Evolutionary conservation across 2,797 vertebrate species (phyloP), one percentile per base, ranked within the genome.

Genomic region (Vespertilio murinus): DNA sequence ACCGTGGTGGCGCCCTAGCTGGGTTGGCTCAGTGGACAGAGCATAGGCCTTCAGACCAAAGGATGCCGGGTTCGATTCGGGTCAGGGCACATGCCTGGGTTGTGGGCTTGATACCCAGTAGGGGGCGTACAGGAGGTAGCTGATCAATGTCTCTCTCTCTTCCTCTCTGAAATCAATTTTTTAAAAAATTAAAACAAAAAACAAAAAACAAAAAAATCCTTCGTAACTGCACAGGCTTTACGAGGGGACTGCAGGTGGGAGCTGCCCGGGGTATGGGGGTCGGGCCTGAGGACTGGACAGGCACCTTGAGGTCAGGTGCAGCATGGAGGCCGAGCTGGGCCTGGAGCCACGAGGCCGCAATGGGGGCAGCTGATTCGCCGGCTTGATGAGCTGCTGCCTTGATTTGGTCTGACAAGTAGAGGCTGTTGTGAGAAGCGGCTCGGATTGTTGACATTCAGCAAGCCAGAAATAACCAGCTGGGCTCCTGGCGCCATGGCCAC

Each of bases 401-500:
- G 94, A 96, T 96, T 81, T 52, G 71, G 61, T 90, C 71, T 94
- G 96, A 96, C 93, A 94, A 92, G 95, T 30, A 23, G 82, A 86
- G 88, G 88, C 73, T 86, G 56, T 91, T 59, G 40, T 67, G 86
- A 93, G 91, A 87, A 80, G 80, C 28, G 56, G 93, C 89, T 93
- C 86, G 86, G 67, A 94, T 83, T 88, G 75, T 54, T 94, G 96
- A 95, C 96, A 85, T 96, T 96, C 90, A 90, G 95, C 71, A 91
- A 93, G 71, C 95, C 67, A 88, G 86, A 96, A 96, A 95, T 94
- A 95, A 80, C 90, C 92, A 89, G 79, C 82, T 42, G 80, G 80
- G 79, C 88, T 92, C 79, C 92, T 69, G 70, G 77, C 38, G 5
- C 77, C 70, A n/a, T 35, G 71, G 69, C 56, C 40, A 6, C 38